These are phyloP conservation scores for Goniozus legneri DNA, from an alignment of 1,140 invertebrate genomes.

Conservation along the genomic window DNA sequence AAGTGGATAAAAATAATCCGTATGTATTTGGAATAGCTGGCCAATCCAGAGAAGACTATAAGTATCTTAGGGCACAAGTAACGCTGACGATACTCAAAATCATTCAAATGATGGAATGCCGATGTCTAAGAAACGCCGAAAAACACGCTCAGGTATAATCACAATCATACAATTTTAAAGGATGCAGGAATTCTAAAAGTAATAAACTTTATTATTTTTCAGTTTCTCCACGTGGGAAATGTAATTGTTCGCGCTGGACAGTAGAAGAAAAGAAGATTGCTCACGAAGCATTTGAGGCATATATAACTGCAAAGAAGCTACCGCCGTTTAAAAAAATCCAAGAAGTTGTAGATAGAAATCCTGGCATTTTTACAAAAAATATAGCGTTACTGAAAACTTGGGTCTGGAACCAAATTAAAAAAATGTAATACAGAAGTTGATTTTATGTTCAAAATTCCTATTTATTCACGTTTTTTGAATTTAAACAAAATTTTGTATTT, in stretches of 20 bases:
- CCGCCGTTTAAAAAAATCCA: slow-evolving; percentile 4
- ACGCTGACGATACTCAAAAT: too few relatives aligned
- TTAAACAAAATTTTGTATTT: too few relatives aligned
- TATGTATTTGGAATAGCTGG: slow-evolving; percentile 2
- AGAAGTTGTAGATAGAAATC: neutral
- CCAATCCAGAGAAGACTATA: neutral
- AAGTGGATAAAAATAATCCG: neutral
- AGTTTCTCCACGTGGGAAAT: slow-evolving; percentile 12
- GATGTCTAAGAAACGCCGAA: too few relatives aligned
- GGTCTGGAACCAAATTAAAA: slow-evolving; percentile 9
- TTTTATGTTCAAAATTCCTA: too few relatives aligned
- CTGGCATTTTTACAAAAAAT: slow-evolving; percentile 2
- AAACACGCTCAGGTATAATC: too few relatives aligned
- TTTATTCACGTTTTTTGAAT: too few relatives aligned
- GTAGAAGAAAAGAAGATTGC: slow-evolving; percentile 4
- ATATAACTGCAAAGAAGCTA: neutral
- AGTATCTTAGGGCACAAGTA: neutral
- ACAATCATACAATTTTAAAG: too few relatives aligned
- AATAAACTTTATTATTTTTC: too few relatives aligned
- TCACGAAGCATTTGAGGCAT: neutral
- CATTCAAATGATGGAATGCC: too few relatives aligned
- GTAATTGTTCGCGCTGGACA: slow-evolving; percentile 4
- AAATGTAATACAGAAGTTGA: too few relatives aligned
- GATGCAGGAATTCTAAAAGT: too few relatives aligned
- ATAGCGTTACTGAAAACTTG: slow-evolving; percentile 6